A percentile compares a stretch with the other conserved stretches of the same genome.
Conservation (phyloP, 2,888 invertebrate species). For the Cremastobaeus sp. region DNA sequence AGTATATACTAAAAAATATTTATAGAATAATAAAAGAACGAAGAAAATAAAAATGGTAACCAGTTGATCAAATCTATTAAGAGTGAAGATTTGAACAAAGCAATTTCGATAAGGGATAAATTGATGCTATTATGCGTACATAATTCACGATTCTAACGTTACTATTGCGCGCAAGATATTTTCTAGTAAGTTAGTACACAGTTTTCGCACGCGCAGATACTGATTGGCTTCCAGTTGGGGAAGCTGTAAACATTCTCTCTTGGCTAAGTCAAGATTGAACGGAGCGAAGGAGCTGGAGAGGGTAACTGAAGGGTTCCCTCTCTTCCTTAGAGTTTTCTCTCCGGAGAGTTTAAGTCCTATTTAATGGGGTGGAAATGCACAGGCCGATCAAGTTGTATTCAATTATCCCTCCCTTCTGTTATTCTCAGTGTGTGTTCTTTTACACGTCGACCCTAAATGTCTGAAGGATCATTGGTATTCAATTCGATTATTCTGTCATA, state of each 20-base stretch:
- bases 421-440: conserved; percentile 38
- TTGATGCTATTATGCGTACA: conserved; percentile 31
- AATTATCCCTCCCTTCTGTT: conserved; percentile 75
- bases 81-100: no score
- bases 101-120: conserved; percentile 31
- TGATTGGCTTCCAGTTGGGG: conserved; percentile 76
- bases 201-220: conserved; percentile 65
- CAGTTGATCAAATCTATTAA: no score
- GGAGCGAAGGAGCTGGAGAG: conserved; percentile 40
- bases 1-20: no score
- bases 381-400: conserved; percentile 78
- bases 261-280: conserved; percentile 55
- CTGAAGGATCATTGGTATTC: no score
- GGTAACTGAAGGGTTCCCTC: conserved; percentile 46
- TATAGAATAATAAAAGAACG: no score
- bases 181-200: conserved; percentile 70
- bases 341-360: conserved; percentile 75
- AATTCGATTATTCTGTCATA: no score
- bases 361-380: conserved; percentile 78
- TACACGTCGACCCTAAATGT: conserved; percentile 25
- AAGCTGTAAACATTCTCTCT: conserved; percentile 77
- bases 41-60: no score
- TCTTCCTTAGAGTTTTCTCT: conserved; percentile 46
- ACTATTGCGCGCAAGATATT: conserved; percentile 68
- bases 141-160: conserved; percentile 46